phyloP scores from a whole-genome alignment of 2,888 invertebrate species.

The Tetropium fuscum region DNA sequence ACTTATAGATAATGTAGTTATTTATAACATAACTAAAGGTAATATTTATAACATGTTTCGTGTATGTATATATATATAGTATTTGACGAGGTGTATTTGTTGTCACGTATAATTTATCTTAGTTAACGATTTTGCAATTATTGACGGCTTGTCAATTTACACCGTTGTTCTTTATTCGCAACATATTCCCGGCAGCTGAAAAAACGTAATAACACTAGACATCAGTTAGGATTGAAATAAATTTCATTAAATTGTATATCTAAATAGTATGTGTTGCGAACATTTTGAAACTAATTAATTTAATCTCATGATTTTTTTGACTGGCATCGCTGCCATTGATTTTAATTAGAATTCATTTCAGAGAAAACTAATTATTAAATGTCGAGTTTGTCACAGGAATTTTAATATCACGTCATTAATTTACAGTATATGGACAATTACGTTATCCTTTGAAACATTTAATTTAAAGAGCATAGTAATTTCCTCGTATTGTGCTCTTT shows the following conservation, averaged over 20 bases:
- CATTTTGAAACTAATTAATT: conserved; percentile 21
- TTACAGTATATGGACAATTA: conserved; percentile 39
- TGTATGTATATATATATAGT: no score
- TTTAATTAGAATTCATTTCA: conserved; percentile 56
- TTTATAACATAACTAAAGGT: no score
- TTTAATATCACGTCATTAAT: conserved; percentile 59
- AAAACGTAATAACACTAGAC: neutral
- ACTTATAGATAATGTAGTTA: no score
- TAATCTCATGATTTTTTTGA: conserved; percentile 29
- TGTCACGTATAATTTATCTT: no score
- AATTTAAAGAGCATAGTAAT: conserved; percentile 7
- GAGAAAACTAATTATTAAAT: conserved; percentile 59
- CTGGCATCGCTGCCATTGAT: conserved; percentile 20
- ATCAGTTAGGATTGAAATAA: neutral
- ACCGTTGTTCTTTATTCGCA: neutral
- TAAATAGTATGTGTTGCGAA: conserved; percentile 9
- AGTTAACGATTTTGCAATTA: no score
- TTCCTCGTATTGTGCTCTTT: conserved; percentile 30
- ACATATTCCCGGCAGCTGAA: neutral
- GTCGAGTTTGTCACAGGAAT: conserved; percentile 56
- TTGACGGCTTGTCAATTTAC: no score
- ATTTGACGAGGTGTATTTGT: no score
- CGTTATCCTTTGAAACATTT: conserved; percentile 13
- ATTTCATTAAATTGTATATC: conserved; percentile 20
- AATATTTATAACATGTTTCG: no score